These are phyloP conservation scores for Polyommatus icarus DNA, from an alignment of 2,888 invertebrate genomes.

Conservation along the genomic window DNA sequence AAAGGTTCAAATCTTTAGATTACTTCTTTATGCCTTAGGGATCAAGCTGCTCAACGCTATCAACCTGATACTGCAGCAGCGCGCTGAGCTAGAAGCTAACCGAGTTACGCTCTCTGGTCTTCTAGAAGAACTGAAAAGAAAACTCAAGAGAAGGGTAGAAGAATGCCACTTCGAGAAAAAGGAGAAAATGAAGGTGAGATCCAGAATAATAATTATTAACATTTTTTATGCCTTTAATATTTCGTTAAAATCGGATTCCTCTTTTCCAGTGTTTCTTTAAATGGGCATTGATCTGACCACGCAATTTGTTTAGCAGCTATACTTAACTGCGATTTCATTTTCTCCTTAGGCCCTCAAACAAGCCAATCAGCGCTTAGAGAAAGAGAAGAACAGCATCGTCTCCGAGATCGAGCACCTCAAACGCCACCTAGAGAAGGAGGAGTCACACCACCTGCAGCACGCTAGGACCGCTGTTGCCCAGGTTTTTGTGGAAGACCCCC, in stretches of 20 bases:
- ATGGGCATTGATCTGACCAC: too few species aligned
- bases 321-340: not conserved
- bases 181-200: constrained; percentile 63
- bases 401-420: constrained; percentile 60
- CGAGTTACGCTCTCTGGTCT: constrained; percentile 61
- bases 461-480: constrained; percentile 67
- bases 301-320: too few species aligned
- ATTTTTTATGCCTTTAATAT: too few species aligned
- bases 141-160: constrained; percentile 65
- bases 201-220: too few species aligned
- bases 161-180: constrained; percentile 71
- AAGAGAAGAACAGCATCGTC: constrained; percentile 62
- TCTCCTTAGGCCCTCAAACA: constrained; percentile 60
- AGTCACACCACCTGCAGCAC: constrained; percentile 69
- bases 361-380: constrained; percentile 65
- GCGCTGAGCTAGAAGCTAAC: constrained; percentile 68
- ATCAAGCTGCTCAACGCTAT: constrained; percentile 72
- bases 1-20: not conserved
- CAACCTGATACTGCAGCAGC: constrained; percentile 70
- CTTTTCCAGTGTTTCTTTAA: too few species aligned
- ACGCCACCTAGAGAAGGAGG: constrained; percentile 67
- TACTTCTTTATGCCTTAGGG: constrained; percentile 50
- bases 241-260: too few species aligned
- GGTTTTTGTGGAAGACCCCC: constrained; percentile 45
- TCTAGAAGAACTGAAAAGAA: constrained; percentile 67